These are phyloP conservation scores for Tychaedon coryphoeus DNA, from an alignment of 2,113 vertebrate genomes.

Conservation along the genomic window DNA sequence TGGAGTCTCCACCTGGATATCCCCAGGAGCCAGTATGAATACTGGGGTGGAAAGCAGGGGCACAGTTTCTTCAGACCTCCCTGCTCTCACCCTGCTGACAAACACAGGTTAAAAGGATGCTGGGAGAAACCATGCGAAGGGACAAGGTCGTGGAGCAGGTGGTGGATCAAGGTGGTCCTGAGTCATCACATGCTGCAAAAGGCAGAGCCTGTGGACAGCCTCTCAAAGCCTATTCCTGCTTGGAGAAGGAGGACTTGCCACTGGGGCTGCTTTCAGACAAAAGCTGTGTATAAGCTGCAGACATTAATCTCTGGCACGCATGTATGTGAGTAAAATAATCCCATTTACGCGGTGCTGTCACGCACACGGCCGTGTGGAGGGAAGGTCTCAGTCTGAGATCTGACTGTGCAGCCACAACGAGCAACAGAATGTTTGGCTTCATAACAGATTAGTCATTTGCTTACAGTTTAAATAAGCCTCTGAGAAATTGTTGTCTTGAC, in stretches of 20 bases:
- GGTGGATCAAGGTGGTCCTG: neutral
- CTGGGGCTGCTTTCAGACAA: neutral
- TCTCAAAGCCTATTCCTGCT: neutral
- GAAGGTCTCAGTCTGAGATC: neutral
- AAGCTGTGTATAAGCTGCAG: neutral
- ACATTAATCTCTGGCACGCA: neutral
- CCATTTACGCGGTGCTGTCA: neutral
- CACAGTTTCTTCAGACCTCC: neutral
- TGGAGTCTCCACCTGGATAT: neutral
- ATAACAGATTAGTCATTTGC: neutral
- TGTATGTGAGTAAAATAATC: neutral
- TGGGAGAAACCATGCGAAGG: fast-evolving
- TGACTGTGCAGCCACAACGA: neutral
- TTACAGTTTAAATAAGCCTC: slow-evolving; percentile 8
- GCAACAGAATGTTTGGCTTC: neutral
- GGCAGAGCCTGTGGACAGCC: neutral
- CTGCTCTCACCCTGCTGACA: neutral
- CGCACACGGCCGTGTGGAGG: fast-evolving
- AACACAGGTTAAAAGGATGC: neutral
- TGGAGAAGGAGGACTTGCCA: neutral
- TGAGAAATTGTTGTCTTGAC: neutral
- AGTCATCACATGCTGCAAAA: neutral
- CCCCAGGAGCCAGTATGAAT: neutral
- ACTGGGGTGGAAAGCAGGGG: neutral
- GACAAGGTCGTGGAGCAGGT: neutral